Evolutionary conservation across 2,888 invertebrate genomes (phyloP).

Genomic region (Malthinus seriepunctatus): DNA sequence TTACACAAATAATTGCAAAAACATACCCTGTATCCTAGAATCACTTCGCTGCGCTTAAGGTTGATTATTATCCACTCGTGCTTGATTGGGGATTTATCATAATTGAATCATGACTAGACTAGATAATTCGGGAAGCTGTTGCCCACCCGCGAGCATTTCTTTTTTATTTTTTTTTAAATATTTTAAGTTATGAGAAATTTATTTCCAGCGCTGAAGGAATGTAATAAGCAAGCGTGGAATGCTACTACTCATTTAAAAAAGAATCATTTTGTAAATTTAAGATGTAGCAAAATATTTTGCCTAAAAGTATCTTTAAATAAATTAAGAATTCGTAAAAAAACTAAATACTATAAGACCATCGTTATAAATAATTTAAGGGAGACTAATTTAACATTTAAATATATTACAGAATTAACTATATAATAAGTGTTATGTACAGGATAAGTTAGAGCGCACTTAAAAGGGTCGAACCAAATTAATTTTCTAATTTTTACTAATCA

Average conservation of each 20-base stretch:
- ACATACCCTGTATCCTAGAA: conserved; percentile 94
- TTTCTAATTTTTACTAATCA: no score
- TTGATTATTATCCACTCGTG: conserved; percentile 51
- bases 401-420: no score
- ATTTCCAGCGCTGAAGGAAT: conserved; percentile 52
- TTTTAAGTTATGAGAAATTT: conserved; percentile 28
- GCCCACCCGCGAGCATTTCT: conserved; percentile 33
- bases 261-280: conserved; percentile 6
- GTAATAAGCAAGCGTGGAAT: conserved; percentile 54
- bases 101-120: conserved; percentile 35
- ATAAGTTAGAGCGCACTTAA: no score
- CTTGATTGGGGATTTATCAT: conserved; percentile 48
- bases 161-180: conserved; percentile 14
- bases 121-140: conserved; percentile 34
- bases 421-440: no score
- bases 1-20: conserved; percentile 85
- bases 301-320: conserved; percentile 27
- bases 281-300: conserved; percentile 33
- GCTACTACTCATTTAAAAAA: conserved; percentile 33
- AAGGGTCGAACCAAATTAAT: no score
- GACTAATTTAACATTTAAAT: no score
- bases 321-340: conserved; percentile 31
- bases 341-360: not conserved
- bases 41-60: conserved; percentile 68
- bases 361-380: not conserved